These are phyloP conservation scores for Diaphora mendica DNA, from an alignment of 2,888 invertebrate genomes.

Conservation along the genomic window DNA sequence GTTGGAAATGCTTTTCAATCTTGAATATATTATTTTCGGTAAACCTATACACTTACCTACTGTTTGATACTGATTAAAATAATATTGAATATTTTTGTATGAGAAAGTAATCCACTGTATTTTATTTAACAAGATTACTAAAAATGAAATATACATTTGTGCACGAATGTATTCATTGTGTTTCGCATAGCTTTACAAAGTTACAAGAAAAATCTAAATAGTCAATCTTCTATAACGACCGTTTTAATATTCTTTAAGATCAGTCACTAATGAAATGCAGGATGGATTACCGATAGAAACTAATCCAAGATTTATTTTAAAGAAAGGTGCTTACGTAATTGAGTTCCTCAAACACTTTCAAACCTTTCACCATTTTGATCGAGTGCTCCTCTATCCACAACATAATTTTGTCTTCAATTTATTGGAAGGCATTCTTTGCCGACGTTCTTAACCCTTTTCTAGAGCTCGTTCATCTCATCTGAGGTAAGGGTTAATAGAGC, in stretches of 20 bases:
- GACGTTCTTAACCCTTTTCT: slow-evolving; percentile 25
- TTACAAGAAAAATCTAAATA: neutral
- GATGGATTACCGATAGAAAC: slow-evolving; percentile 1
- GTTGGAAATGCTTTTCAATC: neutral
- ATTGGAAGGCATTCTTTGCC: slow-evolving; percentile 25
- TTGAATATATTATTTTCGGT: neutral
- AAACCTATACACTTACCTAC: neutral
- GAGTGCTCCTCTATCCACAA: slow-evolving; percentile 18
- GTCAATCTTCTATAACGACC: neutral
- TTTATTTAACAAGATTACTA: neutral
- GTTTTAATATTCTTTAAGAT: neutral
- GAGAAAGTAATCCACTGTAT: neutral
- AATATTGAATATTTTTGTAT: neutral
- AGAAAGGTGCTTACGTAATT: slow-evolving; percentile 18
- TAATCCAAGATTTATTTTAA: slow-evolving; percentile 18
- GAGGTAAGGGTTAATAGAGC: slow-evolving; percentile 28
- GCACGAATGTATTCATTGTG: neutral
- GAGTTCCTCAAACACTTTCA: slow-evolving; percentile 19
- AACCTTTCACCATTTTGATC: slow-evolving; percentile 21
- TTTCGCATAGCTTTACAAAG: neutral
- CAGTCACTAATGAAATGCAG: slow-evolving; percentile 8
- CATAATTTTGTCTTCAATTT: slow-evolving; percentile 27
- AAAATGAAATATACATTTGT: neutral
- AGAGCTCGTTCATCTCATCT: slow-evolving; percentile 25
- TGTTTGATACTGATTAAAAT: neutral